phyloP scores from a whole-genome alignment of 2,797 vertebrate species.

The Hafferia zeledoni region DNA sequence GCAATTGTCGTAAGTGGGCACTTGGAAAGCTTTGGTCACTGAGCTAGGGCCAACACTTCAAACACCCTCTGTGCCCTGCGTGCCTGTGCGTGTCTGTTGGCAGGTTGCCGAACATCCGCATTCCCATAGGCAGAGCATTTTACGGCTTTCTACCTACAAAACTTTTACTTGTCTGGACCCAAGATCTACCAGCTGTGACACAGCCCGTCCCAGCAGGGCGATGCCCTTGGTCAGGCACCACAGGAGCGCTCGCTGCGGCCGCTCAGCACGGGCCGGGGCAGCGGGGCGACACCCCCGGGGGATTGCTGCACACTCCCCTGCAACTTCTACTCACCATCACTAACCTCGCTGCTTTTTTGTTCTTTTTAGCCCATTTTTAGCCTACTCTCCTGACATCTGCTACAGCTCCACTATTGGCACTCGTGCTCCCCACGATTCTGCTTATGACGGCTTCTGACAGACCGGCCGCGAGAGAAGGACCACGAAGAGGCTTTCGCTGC shows the following conservation, averaged over 20 bases:
- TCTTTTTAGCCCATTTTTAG: neutral
- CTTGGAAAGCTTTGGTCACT: neutral
- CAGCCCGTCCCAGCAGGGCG: accelerated
- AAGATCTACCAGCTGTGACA: too few relatives aligned
- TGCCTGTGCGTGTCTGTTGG: accelerated
- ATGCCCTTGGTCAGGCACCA: accelerated
- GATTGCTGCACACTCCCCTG: neutral
- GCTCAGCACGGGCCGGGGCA: neutral
- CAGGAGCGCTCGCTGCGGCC: accelerated
- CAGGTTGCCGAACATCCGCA: neutral
- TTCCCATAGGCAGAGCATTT: accelerated
- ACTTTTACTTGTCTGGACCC: too few relatives aligned
- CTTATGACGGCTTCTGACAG: neutral
- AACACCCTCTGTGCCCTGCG: accelerated
- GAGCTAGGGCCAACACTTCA: accelerated
- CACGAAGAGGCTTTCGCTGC: accelerated
- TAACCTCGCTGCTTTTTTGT: neutral
- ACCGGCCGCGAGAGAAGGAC: too few relatives aligned
- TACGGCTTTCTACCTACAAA: neutral
- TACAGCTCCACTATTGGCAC: neutral
- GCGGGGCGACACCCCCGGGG: neutral
- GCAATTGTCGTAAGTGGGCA: neutral
- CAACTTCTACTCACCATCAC: neutral
- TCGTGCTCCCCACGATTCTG: neutral
- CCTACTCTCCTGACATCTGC: too few relatives aligned